Evolutionary conservation across 2,797 vertebrate genomes (phyloP).

Genomic region (Eulemur coronatus): DNA sequence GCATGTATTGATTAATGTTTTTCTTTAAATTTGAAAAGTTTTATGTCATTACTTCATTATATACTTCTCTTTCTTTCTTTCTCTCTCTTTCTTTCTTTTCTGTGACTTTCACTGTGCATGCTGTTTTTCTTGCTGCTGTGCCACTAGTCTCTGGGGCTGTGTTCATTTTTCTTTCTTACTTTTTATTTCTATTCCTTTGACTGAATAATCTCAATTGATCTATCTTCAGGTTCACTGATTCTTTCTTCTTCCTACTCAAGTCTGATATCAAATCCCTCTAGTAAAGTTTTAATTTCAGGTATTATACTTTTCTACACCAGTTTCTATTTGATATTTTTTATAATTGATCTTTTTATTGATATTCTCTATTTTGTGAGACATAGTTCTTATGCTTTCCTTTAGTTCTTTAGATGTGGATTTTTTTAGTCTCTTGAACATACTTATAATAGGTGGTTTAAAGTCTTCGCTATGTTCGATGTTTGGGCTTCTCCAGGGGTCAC

Average conservation of each 20-base stretch:
- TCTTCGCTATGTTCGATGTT: neutral
- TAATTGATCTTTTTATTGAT: neutral
- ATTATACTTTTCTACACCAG: neutral
- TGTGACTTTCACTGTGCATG: neutral
- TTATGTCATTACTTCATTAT: neutral
- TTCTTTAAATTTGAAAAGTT: neutral
- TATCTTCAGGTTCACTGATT: neutral
- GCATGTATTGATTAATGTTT: neutral
- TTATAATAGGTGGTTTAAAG: neutral
- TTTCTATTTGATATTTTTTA: neutral
- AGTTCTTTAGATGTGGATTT: neutral
- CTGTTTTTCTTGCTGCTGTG: neutral
- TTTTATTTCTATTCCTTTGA: neutral
- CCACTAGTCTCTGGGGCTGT: neutral
- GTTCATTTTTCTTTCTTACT: neutral
- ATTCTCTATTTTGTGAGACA: neutral
- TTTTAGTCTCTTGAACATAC: neutral
- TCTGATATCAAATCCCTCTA: neutral
- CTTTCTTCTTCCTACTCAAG: neutral
- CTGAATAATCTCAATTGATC: neutral
- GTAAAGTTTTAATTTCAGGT: neutral
- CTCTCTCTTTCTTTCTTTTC: neutral
- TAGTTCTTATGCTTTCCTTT: neutral
- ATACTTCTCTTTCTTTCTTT: neutral
- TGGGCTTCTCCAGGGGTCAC: neutral